Base-by-base conservation (phyloP, 2,888 invertebrate genomes). In the Keiferia lycopersicella region DNA sequence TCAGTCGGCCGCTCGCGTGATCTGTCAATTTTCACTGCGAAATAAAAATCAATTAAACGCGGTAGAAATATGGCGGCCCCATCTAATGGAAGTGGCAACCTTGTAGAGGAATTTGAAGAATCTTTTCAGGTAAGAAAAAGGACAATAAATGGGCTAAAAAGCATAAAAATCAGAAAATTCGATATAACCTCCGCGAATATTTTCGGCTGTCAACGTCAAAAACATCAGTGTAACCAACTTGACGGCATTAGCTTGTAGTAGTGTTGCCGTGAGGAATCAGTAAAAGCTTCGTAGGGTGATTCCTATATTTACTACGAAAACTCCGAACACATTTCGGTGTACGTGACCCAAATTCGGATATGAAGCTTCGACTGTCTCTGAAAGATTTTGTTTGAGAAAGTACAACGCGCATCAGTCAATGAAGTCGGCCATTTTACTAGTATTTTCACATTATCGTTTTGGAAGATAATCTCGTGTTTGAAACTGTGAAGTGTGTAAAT, bases 61-160 rank as follows among this genome's bases (percentile, higher is more conserved):
- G 12, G 12, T 22, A 51, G 2, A 18, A 66, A 62, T 38, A 96
- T 96, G 96, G 95, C 96, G 79, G 94, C 95, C 67, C 95, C 96
- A 67, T 95, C 96, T 66, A 96, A 96, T 80, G 96, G 96, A 67
- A 95, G 95, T 84, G 96, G 96, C 53, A 97, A 97, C 91, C 89
- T 97, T 63, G 96, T 97, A 62, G 97, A 97, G 79, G 97, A 97
- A 85, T 97, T 97, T 77, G 97, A 97, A 87, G 97, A 97, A 91
- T 96, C 97, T 2, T 97, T 97, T 87, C 97, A 97, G 93, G 96
- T 96, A 91, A 84, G 78, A 67, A 61, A 61, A 63, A 39, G 60
- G 34, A 26, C 12, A 38, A 41, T 65, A 64, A 56, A 62, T 50
- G 60, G 58, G 51, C 65, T 57, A 12, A 51, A 66, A 63, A 62